phyloP scores from a whole-genome alignment of 2,797 vertebrate genomes.

The Muscicapa comitata region DNA sequence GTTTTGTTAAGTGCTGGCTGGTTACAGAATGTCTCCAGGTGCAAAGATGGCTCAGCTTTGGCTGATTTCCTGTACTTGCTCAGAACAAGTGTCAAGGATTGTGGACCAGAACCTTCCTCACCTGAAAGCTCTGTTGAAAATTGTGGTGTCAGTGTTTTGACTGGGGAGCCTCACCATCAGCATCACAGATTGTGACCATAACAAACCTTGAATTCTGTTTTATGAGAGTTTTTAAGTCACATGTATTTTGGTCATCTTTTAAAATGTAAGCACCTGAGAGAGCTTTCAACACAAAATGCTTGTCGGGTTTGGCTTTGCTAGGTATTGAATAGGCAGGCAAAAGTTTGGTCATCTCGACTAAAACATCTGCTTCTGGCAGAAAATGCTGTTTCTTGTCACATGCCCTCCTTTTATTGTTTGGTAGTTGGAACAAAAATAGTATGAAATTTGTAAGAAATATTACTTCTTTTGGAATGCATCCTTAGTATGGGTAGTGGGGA shows the following conservation, averaged over 20 bases:
- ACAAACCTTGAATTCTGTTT: background rate
- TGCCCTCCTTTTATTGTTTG: background rate
- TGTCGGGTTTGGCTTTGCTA: background rate
- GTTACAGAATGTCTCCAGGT: background rate
- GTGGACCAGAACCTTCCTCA: background rate
- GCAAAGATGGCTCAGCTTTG: background rate
- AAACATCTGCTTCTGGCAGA: background rate
- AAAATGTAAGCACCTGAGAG: background rate
- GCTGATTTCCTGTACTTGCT: background rate
- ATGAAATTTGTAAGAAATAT: background rate
- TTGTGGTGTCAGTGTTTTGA: background rate
- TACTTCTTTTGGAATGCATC: background rate
- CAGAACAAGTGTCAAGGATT: background rate
- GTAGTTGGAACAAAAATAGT: background rate
- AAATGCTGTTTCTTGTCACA: background rate
- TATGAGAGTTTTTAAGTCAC: background rate
- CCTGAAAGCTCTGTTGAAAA: background rate
- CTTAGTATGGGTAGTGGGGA: background rate
- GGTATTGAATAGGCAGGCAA: background rate
- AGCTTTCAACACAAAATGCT: background rate
- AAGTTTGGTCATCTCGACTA: background rate
- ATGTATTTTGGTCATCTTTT: background rate
- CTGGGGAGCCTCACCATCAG: background rate
- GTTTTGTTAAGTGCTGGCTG: background rate
- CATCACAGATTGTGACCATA: background rate